These are phyloP conservation scores for Stegodyphus dumicola DNA, from an alignment of 1,140 invertebrate genomes.

Conservation along the genomic window DNA sequence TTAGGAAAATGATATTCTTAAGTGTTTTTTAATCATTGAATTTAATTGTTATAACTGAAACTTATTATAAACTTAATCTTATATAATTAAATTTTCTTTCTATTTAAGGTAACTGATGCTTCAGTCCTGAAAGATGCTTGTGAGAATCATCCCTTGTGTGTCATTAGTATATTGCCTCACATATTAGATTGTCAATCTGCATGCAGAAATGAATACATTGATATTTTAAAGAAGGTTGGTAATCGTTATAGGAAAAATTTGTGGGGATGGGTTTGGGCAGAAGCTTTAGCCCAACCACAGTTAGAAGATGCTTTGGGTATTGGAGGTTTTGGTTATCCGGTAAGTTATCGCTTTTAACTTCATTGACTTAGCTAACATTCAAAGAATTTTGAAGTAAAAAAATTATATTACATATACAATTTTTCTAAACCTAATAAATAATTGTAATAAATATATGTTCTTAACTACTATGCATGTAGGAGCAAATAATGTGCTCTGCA, in stretches of 20 bases:
- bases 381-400: too few relatives aligned
- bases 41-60: too few relatives aligned
- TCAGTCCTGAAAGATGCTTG: conserved; percentile 79
- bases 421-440: too few relatives aligned
- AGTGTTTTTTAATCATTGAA: too few relatives aligned
- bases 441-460: too few relatives aligned
- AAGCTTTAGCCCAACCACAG: conserved; percentile 85
- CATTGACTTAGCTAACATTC: too few relatives aligned
- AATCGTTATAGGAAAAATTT: conserved; percentile 95
- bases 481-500: too few relatives aligned
- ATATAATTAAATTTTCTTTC: conserved; percentile 13
- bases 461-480: too few relatives aligned
- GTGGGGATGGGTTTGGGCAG: conserved; percentile 98
- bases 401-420: too few relatives aligned
- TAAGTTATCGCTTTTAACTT: conserved; percentile 1
- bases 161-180: conserved; percentile 94
- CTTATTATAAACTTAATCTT: too few relatives aligned
- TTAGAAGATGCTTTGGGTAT: conserved; percentile 92
- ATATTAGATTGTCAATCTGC: conserved; percentile 96
- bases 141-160: conserved; percentile 88
- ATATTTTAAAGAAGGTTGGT: conserved; percentile 79
- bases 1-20: too few relatives aligned
- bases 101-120: conserved; percentile 71
- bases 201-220: conserved; percentile 91
- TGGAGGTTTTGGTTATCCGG: conserved; percentile 80